A percentile compares a stretch with the other conserved stretches of the same genome.
Conservation (phyloP, 2,797 vertebrate species). For the Typhlichthys subterraneus region DNA sequence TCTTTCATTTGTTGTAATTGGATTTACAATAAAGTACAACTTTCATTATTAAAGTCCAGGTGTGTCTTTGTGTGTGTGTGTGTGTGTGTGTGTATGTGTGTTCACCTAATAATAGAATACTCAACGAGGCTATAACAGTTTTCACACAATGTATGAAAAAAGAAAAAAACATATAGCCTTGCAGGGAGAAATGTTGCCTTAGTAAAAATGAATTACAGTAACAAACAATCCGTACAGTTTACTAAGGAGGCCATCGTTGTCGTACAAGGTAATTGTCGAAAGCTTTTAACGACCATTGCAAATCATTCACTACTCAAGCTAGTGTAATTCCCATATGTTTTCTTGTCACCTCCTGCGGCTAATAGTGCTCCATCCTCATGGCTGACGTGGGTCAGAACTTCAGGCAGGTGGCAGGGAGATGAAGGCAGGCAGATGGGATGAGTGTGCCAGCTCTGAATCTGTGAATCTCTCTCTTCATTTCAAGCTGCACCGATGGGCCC, state of each 20-base stretch:
- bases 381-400: constrained; percentile 71
- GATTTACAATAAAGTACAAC: background rate
- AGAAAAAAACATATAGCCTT: no score
- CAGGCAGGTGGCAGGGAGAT: constrained; percentile 74
- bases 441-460: constrained; percentile 62
- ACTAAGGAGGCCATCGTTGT: constrained; percentile 34
- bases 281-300: constrained; percentile 59
- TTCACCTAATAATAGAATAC: background rate
- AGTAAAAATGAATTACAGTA: background rate
- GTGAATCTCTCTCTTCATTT: constrained; percentile 75
- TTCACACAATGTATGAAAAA: background rate
- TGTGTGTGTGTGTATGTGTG: background rate
- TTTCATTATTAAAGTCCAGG: constrained; percentile 7
- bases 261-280: constrained; percentile 57
- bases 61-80: background rate
- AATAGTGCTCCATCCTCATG: constrained; percentile 57
- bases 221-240: constrained; percentile 17
- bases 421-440: constrained; percentile 77
- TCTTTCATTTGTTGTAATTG: background rate
- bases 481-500: constrained; percentile 76
- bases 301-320: constrained; percentile 55
- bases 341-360: constrained; percentile 54
- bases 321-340: constrained; percentile 71
- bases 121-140: constrained; percentile 1
- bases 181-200: constrained; percentile 9